Conservation (phyloP, 1,140 invertebrate genomes). For the Apolygus lucorum region DNA sequence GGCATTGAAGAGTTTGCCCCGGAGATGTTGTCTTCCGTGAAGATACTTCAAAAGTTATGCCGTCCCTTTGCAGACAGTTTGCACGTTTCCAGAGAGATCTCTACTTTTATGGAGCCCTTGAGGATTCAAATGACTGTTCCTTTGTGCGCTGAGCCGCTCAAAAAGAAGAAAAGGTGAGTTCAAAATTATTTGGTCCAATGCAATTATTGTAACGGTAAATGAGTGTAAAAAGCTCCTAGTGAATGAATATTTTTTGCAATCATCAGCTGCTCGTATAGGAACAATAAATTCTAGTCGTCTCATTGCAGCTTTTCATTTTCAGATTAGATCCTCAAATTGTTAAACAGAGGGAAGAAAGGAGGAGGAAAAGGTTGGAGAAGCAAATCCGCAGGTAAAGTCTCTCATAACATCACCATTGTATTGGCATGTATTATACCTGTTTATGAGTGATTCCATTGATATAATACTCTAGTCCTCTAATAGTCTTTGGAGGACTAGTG, state of each 20-base stretch:
- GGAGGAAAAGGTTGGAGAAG: constrained; percentile 71
- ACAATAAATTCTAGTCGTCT: background rate
- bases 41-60: too few species aligned
- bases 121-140: too few species aligned
- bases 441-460: too few species aligned
- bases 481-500: background rate
- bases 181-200: background rate
- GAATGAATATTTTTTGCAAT: background rate
- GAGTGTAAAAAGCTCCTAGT: background rate
- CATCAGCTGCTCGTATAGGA: background rate
- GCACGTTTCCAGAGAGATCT: too few species aligned
- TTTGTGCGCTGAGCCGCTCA: constrained; percentile 63
- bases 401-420: background rate
- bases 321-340: constrained; percentile 60
- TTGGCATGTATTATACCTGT: background rate
- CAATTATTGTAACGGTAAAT: background rate
- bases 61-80: too few species aligned
- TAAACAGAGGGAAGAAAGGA: constrained; percentile 67
- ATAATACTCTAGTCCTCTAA: too few species aligned
- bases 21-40: too few species aligned
- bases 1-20: too few species aligned
- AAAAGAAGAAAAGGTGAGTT: constrained; percentile 69
- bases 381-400: constrained; percentile 51
- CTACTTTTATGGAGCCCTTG: too few species aligned
- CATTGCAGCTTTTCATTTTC: background rate